Evolutionary conservation across 2,888 invertebrate species (phyloP), one percentile per base, ranked within the genome.

Genomic region (Entomobrya proxima): DNA sequence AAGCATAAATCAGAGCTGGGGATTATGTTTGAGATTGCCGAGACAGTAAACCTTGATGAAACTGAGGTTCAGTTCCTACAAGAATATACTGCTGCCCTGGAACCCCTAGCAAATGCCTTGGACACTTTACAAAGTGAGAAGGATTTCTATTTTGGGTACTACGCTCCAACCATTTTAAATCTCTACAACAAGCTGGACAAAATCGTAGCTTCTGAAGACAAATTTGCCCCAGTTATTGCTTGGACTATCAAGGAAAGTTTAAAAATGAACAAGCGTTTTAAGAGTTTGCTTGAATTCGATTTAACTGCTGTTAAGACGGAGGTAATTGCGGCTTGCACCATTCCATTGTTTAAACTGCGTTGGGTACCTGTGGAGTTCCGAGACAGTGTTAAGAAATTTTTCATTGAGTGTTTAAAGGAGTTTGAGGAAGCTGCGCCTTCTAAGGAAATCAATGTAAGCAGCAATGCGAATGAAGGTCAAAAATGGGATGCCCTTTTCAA

Each of bases 91-190:
- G 7, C 37, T 2, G 72, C 30, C 18, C 6, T 76, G 47, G n/a
- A 75, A 21, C 76, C 82, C 27, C n/a, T 82, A 15, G 75, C 82
- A n/a, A 32, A 1, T 1, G 61, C 64, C 1, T 30, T 82, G 5
- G 82, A 82, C 27, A 74, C 32, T 11, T n/a, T 82, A 0, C 82
- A 82, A 50, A 21, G 37, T 3, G 82, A 82, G 37, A 64, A 61
- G n/a, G 50, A 7, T 30, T 35, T 40, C 24, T 75, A 55, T 13
- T 64, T 32, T 30, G 74, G 76, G 1, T 77, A 24, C 27, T 30
- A 61, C 2, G 58, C 27, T 2, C 77, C 77, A 15, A 30, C 11
- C 3, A 32, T 76, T 7, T 18, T 27, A 2, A 52, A 21, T 11
- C n/a, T 21, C 15, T 11, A 11, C 1, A 55, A 6, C 4, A 37